Base-by-base conservation (phyloP, 2,888 invertebrate species). In the Caenorhabditis wallacei region DNA sequence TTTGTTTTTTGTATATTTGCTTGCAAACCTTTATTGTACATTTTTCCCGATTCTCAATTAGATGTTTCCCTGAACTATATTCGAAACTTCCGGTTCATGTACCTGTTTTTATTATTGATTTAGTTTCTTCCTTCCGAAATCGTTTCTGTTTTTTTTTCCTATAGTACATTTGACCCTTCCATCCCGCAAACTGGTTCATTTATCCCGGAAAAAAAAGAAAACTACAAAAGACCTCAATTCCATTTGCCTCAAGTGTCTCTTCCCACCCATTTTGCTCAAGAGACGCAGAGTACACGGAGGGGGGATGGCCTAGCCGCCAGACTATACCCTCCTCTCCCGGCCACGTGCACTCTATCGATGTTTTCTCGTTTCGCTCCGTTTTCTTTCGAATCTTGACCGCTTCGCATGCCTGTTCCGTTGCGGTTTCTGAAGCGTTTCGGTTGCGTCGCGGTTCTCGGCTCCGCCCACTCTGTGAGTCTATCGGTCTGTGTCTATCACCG, bases 361-460 rank as follows among this genome's bases (percentile, higher is more conserved):
- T 76, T 64, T 76, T 37, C 24, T 46, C 22, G 35, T 37, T 75
- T 71, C 66, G 66, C 66, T 66, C 66, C 66, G 66, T 82, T 71
- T 66, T 71, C 61, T 63, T 71, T 71, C 56, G 56, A 68, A 76
- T 81, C 43, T 64, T 68, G 71, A 64, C 82, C 82, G 82, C 82
- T 82, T 76, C 82, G 82, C 82, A 75, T 81, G 75, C 57, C 56
- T 75, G 70, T 81, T 81, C 81, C 81, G 81, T 81, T 70, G 81
- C 80, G 80, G 80, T 75, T 74, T 71, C 80, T 68, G 71, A 80
- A 80, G 80, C 80, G 80, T 71, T 64, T 80, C 75, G 70, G 75
- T 70, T 75, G 81, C 80, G 80, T 75, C 74, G 80, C 82, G 82
- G 81, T 82, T 54, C 43, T 61, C 26, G 40, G 57, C 71, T 66